Base-by-base conservation (phyloP, 2,113 vertebrate genomes). In the Apeltes quadracus region DNA sequence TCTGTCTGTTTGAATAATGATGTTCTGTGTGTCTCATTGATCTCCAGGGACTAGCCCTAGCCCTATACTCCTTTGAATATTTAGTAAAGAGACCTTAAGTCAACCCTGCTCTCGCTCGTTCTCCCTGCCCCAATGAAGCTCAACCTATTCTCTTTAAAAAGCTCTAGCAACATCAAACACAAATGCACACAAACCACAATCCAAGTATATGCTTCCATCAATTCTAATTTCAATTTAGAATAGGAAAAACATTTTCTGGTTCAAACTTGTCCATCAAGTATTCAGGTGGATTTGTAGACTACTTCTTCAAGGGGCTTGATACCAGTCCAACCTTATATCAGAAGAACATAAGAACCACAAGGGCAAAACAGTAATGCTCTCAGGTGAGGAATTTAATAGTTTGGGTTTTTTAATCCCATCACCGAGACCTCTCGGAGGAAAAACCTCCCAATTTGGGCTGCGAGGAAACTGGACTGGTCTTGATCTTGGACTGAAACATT, bases 1-100 rank as follows among this genome's bases (percentile, higher is more conserved):
- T 81, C 82, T 88, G 84, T 86, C 88, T 76, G 55, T 64, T 77
- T 92, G 79, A 91, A 81, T 82, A 85, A 92, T 84, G 78, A 81
- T 41, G 11, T 59, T 77, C 79, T 86, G 78, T 87, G 67, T 73
- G 83, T 81, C 76, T 86, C 84, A 89, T 92, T 84, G 90, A 91
- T 91, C 88, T 91, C 81, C 15, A 67, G 74, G 76, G 79, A 88
- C 73, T 65, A 79, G 72, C 23, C 8, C 0, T 15, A 22, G 54
- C 68, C 18, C 18, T 65, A 69, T 72, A 82, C 29, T 56, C 78
- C 66, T 73, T 81, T 16, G 41, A 69, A 78, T 63, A 25, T 22
- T 23, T 43, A 76, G 22, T 29, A 41, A 59, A 64, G 27, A 64
- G 51, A 63, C 15, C 27, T 41, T 61, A 46, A 29, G 44, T 67